Evolutionary conservation across 2,113 vertebrate species (phyloP).

Genomic region (Oryzias curvinotus): DNA sequence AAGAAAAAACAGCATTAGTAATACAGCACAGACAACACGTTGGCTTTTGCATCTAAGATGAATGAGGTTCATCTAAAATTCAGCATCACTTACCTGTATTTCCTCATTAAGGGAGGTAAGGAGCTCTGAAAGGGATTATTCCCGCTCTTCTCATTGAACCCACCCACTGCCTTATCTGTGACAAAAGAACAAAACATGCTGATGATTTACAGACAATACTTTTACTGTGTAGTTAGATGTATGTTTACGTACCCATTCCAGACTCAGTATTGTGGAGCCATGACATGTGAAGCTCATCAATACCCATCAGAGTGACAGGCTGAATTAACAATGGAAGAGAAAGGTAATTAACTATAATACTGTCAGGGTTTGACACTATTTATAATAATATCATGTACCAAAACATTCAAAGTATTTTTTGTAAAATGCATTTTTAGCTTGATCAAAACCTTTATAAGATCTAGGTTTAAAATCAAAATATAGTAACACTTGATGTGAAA

Average conservation of each 20-base stretch:
- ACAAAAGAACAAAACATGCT: background rate
- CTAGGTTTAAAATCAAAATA: no score
- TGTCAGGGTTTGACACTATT: background rate
- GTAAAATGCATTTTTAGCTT: background rate
- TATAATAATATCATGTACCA: background rate
- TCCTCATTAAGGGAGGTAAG: conserved; percentile 63
- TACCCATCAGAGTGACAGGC: conserved; percentile 71
- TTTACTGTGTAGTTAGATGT: background rate
- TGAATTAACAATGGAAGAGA: conserved; percentile 25
- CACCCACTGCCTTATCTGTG: conserved; percentile 68
- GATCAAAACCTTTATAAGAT: no score
- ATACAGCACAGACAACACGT: background rate
- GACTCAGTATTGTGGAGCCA: conserved; percentile 66
- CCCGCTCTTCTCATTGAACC: conserved; percentile 44
- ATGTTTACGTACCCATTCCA: conserved; percentile 72
- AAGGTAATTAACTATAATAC: background rate
- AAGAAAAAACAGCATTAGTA: background rate
- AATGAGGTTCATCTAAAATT: background rate
- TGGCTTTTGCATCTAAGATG: background rate
- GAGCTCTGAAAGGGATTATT: conserved; percentile 60
- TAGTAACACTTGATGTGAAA: no score
- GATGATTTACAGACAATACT: background rate
- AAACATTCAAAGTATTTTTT: background rate
- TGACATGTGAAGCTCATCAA: conserved; percentile 77
- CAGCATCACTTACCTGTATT: conserved; percentile 64